These are phyloP conservation scores for Paratrypauchen microcephalus DNA, from an alignment of 2,797 vertebrate species.

Conservation along the genomic window DNA sequence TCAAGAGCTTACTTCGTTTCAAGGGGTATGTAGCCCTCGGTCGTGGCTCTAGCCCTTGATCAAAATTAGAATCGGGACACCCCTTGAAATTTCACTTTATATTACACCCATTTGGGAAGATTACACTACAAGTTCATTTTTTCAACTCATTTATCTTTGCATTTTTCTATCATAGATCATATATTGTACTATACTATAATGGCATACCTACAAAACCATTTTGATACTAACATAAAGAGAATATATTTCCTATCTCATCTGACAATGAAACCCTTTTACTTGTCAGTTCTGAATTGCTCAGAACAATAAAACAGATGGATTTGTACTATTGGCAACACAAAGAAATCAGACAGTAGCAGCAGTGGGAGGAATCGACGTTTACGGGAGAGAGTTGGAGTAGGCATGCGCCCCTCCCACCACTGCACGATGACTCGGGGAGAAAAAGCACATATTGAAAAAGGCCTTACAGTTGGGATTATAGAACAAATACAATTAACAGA, in stretches of 20 bases:
- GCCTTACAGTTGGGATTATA: conserved; percentile 30
- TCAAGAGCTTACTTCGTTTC: no score
- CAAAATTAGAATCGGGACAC: no score
- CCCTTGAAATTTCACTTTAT: no score
- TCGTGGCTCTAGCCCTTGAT: no score
- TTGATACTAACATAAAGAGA: neutral
- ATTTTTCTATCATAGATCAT: neutral
- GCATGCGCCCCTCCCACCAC: conserved; percentile 62
- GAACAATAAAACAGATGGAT: neutral
- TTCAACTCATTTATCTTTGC: neutral
- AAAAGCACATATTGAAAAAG: conserved; percentile 43
- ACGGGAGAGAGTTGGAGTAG: conserved; percentile 26
- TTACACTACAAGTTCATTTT: neutral
- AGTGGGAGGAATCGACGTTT: conserved; percentile 27
- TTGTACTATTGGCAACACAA: neutral
- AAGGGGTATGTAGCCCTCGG: no score
- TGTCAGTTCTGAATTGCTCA: neutral
- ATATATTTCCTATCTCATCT: neutral
- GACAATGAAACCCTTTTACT: neutral
- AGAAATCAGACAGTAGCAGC: conserved; percentile 23
- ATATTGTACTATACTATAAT: no score
- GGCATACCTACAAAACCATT: no score
- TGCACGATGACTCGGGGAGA: conserved; percentile 39
- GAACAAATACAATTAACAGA: conserved; percentile 32
- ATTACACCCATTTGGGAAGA: neutral